phyloP scores from a whole-genome alignment of 2,797 vertebrate species.

The Pangasius djambal region DNA sequence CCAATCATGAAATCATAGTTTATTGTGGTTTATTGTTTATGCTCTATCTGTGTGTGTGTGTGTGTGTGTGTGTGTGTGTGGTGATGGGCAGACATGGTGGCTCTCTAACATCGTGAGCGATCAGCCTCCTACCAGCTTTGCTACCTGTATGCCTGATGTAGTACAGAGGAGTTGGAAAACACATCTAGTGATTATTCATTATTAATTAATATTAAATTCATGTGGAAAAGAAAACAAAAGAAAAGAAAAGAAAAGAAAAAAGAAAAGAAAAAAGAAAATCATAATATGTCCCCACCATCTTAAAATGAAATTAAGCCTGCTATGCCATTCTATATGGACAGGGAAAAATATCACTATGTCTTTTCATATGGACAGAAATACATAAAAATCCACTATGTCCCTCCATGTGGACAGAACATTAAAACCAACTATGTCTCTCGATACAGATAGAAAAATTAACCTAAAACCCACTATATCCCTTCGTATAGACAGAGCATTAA shows the following conservation, averaged over 20 bases:
- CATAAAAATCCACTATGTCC: too few species aligned
- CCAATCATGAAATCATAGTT: slow-evolving; percentile 30
- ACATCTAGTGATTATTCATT: background rate
- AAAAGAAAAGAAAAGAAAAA: background rate
- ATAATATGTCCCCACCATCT: too few species aligned
- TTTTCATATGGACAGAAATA: too few species aligned
- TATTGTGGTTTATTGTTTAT: slow-evolving; percentile 37
- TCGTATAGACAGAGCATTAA: too few species aligned
- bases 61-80: slow-evolving; percentile 17
- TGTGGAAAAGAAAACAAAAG: background rate
- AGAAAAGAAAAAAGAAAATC: background rate
- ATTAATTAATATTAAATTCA: background rate
- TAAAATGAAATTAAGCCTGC: background rate
- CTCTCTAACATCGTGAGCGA: slow-evolving; percentile 40
- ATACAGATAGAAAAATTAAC: too few species aligned
- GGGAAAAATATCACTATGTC: too few species aligned
- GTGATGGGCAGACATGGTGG: slow-evolving; percentile 23
- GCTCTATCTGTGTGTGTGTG: slow-evolving; percentile 15
- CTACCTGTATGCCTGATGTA: slow-evolving; percentile 10
- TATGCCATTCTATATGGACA: background rate
- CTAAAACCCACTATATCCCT: too few species aligned
- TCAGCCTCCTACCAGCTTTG: slow-evolving; percentile 37
- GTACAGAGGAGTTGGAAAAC: background rate
- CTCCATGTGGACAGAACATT: background rate
- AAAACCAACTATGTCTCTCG: background rate